Percentiles rank a stretch among this genome's conserved stretches.
Evolutionary conservation across 2,113 vertebrate genomes (phyloP).

Genomic region (Oryzias celebensis): DNA sequence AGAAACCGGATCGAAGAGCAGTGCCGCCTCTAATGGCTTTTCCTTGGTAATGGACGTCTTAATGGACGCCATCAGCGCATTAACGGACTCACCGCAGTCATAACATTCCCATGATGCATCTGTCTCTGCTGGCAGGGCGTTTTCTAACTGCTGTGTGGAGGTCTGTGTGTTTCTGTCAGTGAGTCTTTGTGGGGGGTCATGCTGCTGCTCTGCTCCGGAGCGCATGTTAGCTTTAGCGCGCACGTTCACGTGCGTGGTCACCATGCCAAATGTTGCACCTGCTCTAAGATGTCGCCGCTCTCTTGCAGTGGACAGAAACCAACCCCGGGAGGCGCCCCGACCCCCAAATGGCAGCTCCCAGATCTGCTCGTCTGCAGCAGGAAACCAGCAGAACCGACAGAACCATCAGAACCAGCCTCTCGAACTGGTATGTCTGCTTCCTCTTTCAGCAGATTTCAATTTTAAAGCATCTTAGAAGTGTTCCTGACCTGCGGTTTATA

Average conservation of each 20-base stretch:
- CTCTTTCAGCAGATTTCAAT: not conserved
- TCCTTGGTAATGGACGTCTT: constrained; percentile 49
- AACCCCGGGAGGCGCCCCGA: constrained; percentile 39
- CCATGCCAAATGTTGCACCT: constrained; percentile 53
- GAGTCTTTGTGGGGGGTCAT: not conserved
- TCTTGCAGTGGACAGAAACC: constrained; percentile 72
- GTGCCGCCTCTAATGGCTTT: constrained; percentile 30
- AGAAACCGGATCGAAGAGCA: not conserved
- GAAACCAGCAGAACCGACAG: constrained; percentile 39
- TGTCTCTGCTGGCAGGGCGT: constrained; percentile 42
- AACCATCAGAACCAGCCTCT: constrained; percentile 20
- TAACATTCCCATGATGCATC: constrained; percentile 62
- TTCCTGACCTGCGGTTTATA: no score
- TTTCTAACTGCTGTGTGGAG: constrained; percentile 2
- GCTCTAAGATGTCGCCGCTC: constrained; percentile 29
- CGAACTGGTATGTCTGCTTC: constrained; percentile 36
- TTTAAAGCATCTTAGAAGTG: no score
- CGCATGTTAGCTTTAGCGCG: not conserved
- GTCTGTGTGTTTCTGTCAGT: not conserved
- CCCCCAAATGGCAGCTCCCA: constrained; percentile 8
- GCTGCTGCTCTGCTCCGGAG: not conserved
- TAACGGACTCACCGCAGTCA: constrained; percentile 20
- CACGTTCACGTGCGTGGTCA: constrained; percentile 6
- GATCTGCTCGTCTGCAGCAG: constrained; percentile 1
- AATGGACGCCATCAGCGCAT: constrained; percentile 31